Evolutionary conservation across 2,888 invertebrate genomes (phyloP).

Genomic region (Netelia fuscicornis): DNA sequence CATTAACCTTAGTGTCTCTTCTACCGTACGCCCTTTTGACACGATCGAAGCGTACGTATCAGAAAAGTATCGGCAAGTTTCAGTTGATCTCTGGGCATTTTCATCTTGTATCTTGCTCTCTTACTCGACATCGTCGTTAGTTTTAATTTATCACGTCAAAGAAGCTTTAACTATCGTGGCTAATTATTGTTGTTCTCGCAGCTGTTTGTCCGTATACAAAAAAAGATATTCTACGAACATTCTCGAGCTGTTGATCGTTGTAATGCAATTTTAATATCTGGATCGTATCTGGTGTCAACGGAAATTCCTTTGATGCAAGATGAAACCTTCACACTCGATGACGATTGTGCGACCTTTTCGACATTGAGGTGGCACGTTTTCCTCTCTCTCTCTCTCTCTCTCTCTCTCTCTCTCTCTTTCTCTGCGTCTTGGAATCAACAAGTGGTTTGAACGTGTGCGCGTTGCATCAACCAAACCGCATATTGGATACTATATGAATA

Average conservation of each 20-base stretch:
- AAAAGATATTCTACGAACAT: not conserved
- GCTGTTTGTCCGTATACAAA: not conserved
- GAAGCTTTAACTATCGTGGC: slow-evolving; percentile 5
- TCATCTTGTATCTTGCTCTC: too few relatives aligned
- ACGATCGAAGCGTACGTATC: too few relatives aligned
- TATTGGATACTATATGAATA: too few relatives aligned
- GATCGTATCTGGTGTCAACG: slow-evolving; percentile 9
- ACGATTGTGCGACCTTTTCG: slow-evolving; percentile 41
- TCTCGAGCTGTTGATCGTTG: not conserved
- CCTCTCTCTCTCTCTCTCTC: too few relatives aligned
- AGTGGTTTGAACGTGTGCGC: too few relatives aligned
- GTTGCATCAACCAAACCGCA: too few relatives aligned
- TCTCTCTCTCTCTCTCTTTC: too few relatives aligned
- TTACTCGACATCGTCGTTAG: not conserved
- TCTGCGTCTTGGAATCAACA: too few relatives aligned
- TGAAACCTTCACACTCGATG: not conserved
- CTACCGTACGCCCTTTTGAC: too few relatives aligned
- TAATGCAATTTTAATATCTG: slow-evolving; percentile 22
- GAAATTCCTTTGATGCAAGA: slow-evolving; percentile 51
- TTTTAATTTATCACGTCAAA: slow-evolving; percentile 11
- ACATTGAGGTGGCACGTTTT: slow-evolving; percentile 32
- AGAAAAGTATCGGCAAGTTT: too few relatives aligned
- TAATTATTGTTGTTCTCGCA: slow-evolving; percentile 13
- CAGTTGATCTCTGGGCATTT: too few relatives aligned
- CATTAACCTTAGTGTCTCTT: too few relatives aligned